Conservation (phyloP, 2,888 invertebrate genomes). For the Campopleginae sp. region DNA sequence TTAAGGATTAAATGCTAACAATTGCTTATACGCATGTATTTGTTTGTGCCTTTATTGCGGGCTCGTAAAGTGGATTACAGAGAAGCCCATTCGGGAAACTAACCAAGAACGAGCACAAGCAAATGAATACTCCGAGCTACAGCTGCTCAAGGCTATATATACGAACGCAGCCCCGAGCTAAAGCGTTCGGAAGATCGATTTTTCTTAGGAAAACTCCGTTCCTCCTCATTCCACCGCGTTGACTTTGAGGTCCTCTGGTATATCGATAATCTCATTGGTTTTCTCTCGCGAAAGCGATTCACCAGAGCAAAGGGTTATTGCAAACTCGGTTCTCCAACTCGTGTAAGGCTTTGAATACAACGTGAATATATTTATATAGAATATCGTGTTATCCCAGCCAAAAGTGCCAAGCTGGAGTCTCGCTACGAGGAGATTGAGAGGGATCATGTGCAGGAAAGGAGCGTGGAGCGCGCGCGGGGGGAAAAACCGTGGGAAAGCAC, state of each 20-base stretch:
- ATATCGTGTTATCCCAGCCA: slow-evolving; percentile 22
- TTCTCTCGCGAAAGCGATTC: slow-evolving; percentile 47
- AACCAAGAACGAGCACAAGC: slow-evolving; percentile 9
- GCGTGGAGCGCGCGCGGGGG: background rate
- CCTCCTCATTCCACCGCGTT: slow-evolving; percentile 63
- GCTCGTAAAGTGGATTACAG: slow-evolving; percentile 36
- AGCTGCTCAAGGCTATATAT: background rate
- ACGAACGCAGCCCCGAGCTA: too few species aligned
- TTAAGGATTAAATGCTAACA: slow-evolving; percentile 27
- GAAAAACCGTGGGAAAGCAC: slow-evolving; percentile 23
- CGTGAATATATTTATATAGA: slow-evolving; percentile 1
- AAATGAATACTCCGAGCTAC: background rate
- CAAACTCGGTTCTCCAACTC: slow-evolving; percentile 38
- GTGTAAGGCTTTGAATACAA: slow-evolving; percentile 19
- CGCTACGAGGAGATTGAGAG: slow-evolving; percentile 5
- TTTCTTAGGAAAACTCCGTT: slow-evolving; percentile 42
- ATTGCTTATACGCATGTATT: background rate
- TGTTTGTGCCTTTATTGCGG: background rate
- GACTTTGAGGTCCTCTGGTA: slow-evolving; percentile 47
- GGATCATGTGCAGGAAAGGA: background rate
- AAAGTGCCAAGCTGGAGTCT: slow-evolving; percentile 13
- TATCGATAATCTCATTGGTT: slow-evolving; percentile 56
- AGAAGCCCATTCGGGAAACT: slow-evolving; percentile 30
- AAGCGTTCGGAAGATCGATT: slow-evolving; percentile 55
- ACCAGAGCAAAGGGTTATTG: slow-evolving; percentile 61